Conservation (phyloP, 2,888 invertebrate species). For the Leucozona laternaria region DNA sequence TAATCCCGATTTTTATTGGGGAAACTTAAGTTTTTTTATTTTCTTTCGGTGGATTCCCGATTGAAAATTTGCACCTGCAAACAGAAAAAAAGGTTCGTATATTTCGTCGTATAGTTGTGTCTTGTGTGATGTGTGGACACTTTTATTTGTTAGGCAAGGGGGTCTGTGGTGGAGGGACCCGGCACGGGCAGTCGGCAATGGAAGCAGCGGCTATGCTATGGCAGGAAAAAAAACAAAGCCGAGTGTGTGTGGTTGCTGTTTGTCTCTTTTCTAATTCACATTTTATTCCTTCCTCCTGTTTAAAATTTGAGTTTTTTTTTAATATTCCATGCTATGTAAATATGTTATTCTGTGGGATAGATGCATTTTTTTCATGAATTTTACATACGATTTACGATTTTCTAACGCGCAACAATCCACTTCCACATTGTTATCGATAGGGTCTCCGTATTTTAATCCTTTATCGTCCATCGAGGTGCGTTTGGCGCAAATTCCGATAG, state of each 20-base stretch:
- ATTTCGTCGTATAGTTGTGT: conserved; percentile 31
- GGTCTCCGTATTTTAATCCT: neutral
- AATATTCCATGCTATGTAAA: conserved; percentile 1
- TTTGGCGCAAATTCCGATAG: conserved; percentile 60
- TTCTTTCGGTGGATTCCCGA: conserved; percentile 1
- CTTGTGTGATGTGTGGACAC: conserved; percentile 43
- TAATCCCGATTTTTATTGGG: neutral
- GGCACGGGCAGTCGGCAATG: conserved; percentile 4
- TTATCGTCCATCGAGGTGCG: neutral
- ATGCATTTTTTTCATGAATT: conserved; percentile 6
- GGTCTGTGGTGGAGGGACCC: neutral
- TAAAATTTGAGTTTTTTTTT: neutral
- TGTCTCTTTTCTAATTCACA: conserved; percentile 38
- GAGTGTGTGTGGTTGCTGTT: conserved; percentile 42
- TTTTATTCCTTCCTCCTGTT: conserved; percentile 27
- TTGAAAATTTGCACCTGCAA: conserved; percentile 54
- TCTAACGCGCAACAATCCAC: conserved; percentile 31
- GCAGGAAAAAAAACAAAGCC: conserved; percentile 49
- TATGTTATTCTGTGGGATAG: neutral
- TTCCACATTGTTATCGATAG: neutral
- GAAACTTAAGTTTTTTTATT: conserved; percentile 25
- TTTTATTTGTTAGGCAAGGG: neutral
- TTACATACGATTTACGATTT: neutral
- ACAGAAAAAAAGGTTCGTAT: conserved; percentile 65
- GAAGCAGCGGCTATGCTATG: neutral